Evolutionary conservation across 1,140 invertebrate species (phyloP).

Genomic region (Hydropsyche tenuis): DNA sequence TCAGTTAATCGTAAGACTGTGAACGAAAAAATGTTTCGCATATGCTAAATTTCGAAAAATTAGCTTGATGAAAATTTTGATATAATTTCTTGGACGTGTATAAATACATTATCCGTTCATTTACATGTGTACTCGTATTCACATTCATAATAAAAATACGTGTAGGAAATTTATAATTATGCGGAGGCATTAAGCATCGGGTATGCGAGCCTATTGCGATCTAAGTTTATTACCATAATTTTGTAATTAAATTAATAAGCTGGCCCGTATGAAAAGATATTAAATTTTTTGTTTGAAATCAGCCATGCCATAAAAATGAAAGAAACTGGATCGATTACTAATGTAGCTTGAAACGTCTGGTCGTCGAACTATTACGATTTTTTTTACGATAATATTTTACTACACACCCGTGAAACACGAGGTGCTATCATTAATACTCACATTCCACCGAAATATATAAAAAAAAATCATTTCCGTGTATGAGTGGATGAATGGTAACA

Average conservation of each 20-base stretch:
- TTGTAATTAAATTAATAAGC: constrained; percentile 51
- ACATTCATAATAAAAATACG: constrained; percentile 26
- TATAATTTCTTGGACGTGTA: no score
- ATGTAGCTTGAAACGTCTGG: constrained; percentile 20
- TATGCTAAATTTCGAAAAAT: no score
- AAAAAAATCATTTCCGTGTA: no score
- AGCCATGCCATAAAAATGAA: constrained; percentile 49
- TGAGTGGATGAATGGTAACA: not conserved
- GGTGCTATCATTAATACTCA: constrained; percentile 6
- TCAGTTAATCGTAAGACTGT: no score
- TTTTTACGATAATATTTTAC: not conserved
- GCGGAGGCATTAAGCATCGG: constrained; percentile 42
- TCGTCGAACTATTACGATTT: constrained; percentile 23
- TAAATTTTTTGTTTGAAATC: constrained; percentile 47
- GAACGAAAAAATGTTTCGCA: no score
- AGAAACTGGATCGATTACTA: constrained; percentile 50
- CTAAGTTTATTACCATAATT: constrained; percentile 49
- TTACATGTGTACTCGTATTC: constrained; percentile 17
- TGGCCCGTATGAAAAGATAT: constrained; percentile 46
- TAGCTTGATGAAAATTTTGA: no score
- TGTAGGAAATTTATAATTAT: constrained; percentile 47
- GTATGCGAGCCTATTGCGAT: constrained; percentile 46
- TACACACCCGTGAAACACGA: constrained; percentile 13
- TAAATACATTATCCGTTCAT: no score
- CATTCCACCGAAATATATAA: not conserved